These are phyloP conservation scores for Tetramorium simillimum DNA, from an alignment of 1,140 invertebrate genomes.

Conservation along the genomic window DNA sequence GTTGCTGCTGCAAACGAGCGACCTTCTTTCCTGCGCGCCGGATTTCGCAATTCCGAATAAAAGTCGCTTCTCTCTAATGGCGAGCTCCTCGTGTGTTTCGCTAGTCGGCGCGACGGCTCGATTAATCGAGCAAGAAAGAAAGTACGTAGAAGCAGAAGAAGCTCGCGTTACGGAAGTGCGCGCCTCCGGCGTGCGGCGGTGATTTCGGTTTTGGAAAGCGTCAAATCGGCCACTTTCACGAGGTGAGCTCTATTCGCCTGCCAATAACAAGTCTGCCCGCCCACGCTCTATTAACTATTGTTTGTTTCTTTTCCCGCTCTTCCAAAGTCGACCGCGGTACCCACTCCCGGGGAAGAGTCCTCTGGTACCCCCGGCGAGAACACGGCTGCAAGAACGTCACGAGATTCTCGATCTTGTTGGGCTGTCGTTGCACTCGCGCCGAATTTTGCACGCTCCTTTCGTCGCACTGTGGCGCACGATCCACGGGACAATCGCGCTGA, in stretches of 20 bases:
- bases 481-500: conserved; percentile 24
- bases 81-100: neutral
- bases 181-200: neutral
- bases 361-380: no score
- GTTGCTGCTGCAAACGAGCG: neutral
- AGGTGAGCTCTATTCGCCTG: neutral
- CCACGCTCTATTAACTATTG: conserved; percentile 27
- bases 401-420: conserved; percentile 33
- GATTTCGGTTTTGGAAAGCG: conserved; percentile 48
- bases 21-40: neutral
- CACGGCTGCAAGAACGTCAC: conserved; percentile 8
- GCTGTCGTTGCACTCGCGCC: conserved; percentile 35
- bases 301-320: conserved; percentile 1
- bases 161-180: conserved; percentile 3
- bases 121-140: conserved; percentile 48
- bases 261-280: neutral
- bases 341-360: neutral
- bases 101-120: neutral
- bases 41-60: neutral
- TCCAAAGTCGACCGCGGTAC: neutral
- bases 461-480: conserved; percentile 12
- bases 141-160: conserved; percentile 28
- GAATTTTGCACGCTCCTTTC: conserved; percentile 29
- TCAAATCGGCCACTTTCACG: conserved; percentile 39
- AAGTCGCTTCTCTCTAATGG: neutral